A percentile compares a stretch with the other conserved stretches of the same genome.
These are phyloP conservation scores for Amiota communis DNA, from an alignment of 2,888 invertebrate species.

Conservation along the genomic window DNA sequence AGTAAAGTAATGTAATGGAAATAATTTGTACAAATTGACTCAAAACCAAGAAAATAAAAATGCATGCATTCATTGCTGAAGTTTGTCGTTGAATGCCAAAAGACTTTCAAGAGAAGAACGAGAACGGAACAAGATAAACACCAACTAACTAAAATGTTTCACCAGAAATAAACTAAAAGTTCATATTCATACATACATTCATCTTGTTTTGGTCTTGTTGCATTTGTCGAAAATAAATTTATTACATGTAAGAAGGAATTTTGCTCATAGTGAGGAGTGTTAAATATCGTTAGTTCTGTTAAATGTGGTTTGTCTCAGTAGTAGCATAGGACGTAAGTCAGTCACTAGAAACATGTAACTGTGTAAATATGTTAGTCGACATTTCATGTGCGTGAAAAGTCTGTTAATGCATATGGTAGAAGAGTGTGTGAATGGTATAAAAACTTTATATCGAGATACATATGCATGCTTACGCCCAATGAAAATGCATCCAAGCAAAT, in stretches of 20 bases:
- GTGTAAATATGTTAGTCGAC: constrained; percentile 15
- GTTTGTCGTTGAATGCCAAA: too few species aligned
- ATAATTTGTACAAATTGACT: constrained; percentile 31
- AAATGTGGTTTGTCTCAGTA: background rate
- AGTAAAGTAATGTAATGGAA: constrained; percentile 28
- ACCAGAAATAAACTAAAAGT: constrained; percentile 21
- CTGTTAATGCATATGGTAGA: too few species aligned
- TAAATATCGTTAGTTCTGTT: too few species aligned
- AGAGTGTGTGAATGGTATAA: constrained; percentile 18
- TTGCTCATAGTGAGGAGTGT: background rate
- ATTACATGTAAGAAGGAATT: constrained; percentile 1
- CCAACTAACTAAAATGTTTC: background rate
- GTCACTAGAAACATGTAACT: constrained; percentile 13
- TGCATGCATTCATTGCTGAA: constrained; percentile 11
- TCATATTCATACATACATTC: background rate
- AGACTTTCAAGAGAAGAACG: too few species aligned
- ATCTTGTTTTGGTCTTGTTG: constrained; percentile 11
- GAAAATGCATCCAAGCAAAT: constrained; percentile 11
- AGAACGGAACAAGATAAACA: background rate
- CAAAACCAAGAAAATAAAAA: constrained; percentile 14
- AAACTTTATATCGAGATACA: constrained; percentile 24
- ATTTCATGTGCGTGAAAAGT: background rate
- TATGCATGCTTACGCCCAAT: constrained; percentile 18
- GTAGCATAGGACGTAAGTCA: background rate
- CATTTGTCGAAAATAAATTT: constrained; percentile 21